These are phyloP conservation scores for Eumaeus atala DNA, from an alignment of 1,140 invertebrate genomes.

Conservation along the genomic window DNA sequence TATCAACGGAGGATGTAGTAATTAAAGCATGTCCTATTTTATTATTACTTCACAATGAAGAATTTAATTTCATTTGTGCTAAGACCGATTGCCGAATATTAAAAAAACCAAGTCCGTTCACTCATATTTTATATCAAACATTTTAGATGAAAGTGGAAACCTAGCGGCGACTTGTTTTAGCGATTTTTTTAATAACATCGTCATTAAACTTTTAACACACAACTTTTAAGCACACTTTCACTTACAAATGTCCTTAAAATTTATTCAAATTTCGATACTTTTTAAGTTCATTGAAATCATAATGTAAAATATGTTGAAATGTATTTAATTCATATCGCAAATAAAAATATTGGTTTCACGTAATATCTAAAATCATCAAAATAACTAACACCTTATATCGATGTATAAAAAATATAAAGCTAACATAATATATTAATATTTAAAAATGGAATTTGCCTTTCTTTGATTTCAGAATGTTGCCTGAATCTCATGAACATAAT, in stretches of 20 bases:
- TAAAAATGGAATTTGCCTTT: neutral
- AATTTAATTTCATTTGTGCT: slow-evolving; percentile 12
- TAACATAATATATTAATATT: too few relatives aligned
- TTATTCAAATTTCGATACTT: too few relatives aligned
- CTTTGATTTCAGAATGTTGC: neutral
- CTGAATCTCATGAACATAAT: neutral
- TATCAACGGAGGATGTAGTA: slow-evolving; percentile 4
- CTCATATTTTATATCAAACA: slow-evolving; percentile 11
- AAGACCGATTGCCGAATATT: slow-evolving; percentile 5
- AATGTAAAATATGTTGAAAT: too few relatives aligned
- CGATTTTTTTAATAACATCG: slow-evolving; percentile 6
- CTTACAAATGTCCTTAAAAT: too few relatives aligned
- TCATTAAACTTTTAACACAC: too few relatives aligned
- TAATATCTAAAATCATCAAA: too few relatives aligned
- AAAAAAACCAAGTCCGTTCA: slow-evolving; percentile 12
- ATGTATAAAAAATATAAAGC: too few relatives aligned
- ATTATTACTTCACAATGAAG: neutral
- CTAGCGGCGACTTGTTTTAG: slow-evolving; percentile 4
- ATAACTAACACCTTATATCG: too few relatives aligned
- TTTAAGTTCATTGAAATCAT: too few relatives aligned
- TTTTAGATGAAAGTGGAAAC: slow-evolving; percentile 12
- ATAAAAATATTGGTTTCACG: too few relatives aligned
- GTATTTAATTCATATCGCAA: too few relatives aligned
- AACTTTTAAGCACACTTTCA: too few relatives aligned
- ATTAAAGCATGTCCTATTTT: slow-evolving; percentile 10